phyloP scores from a whole-genome alignment of 2,888 invertebrate species.

The Cyclophora punctaria region DNA sequence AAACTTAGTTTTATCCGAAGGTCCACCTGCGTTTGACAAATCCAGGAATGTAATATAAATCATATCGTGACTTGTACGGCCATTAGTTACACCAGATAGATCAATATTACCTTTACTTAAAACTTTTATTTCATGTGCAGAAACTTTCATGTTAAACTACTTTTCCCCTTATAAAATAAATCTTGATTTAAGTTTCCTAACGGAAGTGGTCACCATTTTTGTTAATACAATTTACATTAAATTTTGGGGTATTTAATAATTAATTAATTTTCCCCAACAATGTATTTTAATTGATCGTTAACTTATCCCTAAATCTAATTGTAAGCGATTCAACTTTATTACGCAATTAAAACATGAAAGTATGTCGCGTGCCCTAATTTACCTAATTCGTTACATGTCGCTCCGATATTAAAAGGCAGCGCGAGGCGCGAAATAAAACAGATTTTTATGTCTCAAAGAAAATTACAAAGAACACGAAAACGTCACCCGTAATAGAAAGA shows the following conservation, averaged over 20 bases:
- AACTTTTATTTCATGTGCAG: conserved; percentile 9
- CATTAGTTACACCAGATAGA: conserved; percentile 12
- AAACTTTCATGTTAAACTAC: conserved; percentile 2
- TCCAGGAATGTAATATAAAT: conserved; percentile 20
- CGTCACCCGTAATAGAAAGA: conserved; percentile 20
- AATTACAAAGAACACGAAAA: conserved; percentile 24
- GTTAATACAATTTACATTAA: too few relatives aligned
- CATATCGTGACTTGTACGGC: conserved; percentile 12
- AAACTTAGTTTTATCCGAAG: conserved; percentile 14
- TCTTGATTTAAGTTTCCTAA: too few relatives aligned
- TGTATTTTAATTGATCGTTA: too few relatives aligned
- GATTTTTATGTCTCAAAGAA: conserved; percentile 15
- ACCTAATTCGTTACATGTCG: too few relatives aligned
- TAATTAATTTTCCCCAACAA: too few relatives aligned
- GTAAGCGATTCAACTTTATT: too few relatives aligned
- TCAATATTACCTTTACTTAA: conserved; percentile 14
- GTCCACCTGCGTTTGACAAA: conserved; percentile 24
- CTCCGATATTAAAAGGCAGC: conserved; percentile 3
- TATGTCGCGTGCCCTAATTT: too few relatives aligned
- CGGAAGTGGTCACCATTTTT: too few relatives aligned
- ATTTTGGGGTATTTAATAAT: too few relatives aligned
- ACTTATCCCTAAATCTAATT: too few relatives aligned
- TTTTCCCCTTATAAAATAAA: not conserved
- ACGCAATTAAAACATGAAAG: too few relatives aligned
- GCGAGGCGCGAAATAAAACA: conserved; percentile 12